phyloP scores from a whole-genome alignment of 1,140 invertebrate genomes.

The Musca domestica region DNA sequence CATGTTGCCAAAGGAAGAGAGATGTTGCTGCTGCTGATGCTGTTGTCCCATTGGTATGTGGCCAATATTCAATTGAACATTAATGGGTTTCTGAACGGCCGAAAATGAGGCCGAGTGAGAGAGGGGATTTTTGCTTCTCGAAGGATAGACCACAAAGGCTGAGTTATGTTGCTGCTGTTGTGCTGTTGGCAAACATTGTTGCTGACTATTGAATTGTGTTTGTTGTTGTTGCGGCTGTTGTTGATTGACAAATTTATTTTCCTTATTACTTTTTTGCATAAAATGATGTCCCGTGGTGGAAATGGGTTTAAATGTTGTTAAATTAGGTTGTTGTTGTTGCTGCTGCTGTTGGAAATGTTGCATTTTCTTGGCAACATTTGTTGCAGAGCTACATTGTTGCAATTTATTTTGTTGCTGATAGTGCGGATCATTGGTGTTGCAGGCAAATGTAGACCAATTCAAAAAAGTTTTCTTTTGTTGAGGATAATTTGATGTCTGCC shows the following conservation, averaged over 20 bases:
- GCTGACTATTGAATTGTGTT: conserved; percentile 35
- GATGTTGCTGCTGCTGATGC: conserved; percentile 22
- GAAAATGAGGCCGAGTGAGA: conserved; percentile 28
- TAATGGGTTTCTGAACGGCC: conserved; percentile 13
- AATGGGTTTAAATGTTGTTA: neutral
- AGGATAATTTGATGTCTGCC: conserved; percentile 32
- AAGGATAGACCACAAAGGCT: conserved; percentile 10
- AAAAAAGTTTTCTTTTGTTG: conserved; percentile 47
- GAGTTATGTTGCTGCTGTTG: conserved; percentile 26
- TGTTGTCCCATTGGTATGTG: conserved; percentile 5
- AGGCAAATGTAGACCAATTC: conserved; percentile 49
- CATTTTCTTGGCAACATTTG: conserved; percentile 35
- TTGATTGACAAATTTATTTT: conserved; percentile 10
- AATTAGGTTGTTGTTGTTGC: neutral
- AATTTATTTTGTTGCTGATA: conserved; percentile 44
- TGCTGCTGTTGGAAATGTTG: conserved; percentile 17
- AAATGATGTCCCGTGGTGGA: neutral
- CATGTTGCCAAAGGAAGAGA: neutral
- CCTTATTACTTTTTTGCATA: conserved; percentile 19
- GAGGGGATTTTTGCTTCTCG: conserved; percentile 13
- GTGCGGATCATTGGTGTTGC: conserved; percentile 43
- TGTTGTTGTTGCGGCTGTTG: conserved; percentile 28
- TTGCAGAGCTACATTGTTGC: conserved; percentile 44
- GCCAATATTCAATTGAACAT: conserved; percentile 9
- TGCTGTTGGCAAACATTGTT: conserved; percentile 1